Evolutionary conservation across 2,888 invertebrate genomes (phyloP), one percentile per base, ranked within the genome.

Genomic region (Pyrrhia umbra): DNA sequence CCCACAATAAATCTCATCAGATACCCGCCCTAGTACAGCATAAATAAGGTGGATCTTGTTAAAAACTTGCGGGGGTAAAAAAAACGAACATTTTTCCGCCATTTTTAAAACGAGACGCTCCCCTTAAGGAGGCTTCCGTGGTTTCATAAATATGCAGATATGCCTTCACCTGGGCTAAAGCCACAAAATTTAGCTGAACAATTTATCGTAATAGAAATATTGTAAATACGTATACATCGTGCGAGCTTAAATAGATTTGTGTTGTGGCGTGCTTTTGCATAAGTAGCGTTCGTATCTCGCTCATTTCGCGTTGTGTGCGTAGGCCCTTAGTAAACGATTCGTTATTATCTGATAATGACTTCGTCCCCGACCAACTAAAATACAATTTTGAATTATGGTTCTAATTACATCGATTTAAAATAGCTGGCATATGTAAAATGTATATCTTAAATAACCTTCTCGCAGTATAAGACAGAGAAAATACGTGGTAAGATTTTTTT

Each of bases 111-210:
- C 87, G 85, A 89, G 88, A 86, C 86, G 88, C 90, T 90, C 92
- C 92, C 93, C 91, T 91, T 89, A 90, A 92, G 90, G 88, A 91
- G 89, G 88, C 88, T 91, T 91, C 88, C 89, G 87, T 89, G 89
- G 90, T 92, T 90, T 90, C 92, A 93, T 95, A 95, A 94, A 94
- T 94, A 94, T 94, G 93, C 92, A 94, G 94, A 94, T 94, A 93
- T 93, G 89, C 92, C 88, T 89, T 94, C 93, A 94, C 94, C 94
- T 95, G 94, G 90, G 91, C 86, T 89, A 90, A 91, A 90, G 87
- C 91, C 86, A 85, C 92, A 87, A 88, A 93, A 94, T 94, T 94
- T 94, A 92, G 89, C 89, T 80, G 85, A 75, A 87, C 90, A 92
- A 94, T 95, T 94, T 94, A 94, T 94, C 90, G 89, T 90, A 92